A percentile compares a stretch with the other conserved stretches of the same genome.
phyloP scores from a whole-genome alignment of 2,888 invertebrate genomes.

The Harpalus rufipes region DNA sequence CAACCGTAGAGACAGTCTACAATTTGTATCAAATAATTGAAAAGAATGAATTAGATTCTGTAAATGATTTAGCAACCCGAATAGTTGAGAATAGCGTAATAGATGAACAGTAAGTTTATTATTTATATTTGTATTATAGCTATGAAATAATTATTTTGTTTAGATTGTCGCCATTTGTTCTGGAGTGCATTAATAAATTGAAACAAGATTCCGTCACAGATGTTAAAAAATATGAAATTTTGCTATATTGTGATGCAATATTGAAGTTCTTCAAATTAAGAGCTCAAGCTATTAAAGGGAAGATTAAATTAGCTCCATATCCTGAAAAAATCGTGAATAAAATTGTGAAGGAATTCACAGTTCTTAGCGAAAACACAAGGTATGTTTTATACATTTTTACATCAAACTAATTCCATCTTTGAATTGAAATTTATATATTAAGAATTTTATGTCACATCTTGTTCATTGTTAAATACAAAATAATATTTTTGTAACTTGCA shows the following conservation, averaged over 20 bases:
- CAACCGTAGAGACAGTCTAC: constrained; percentile 77
- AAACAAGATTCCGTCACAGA: constrained; percentile 64
- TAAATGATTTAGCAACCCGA: constrained; percentile 71
- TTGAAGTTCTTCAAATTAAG: constrained; percentile 72
- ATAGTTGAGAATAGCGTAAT: constrained; percentile 69
- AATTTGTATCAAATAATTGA: constrained; percentile 77
- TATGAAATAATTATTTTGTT: constrained; percentile 59
- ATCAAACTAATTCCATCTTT: too few species aligned
- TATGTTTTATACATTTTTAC: background rate
- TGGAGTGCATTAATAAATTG: constrained; percentile 69
- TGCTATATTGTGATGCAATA: constrained; percentile 74
- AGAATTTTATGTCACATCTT: too few species aligned
- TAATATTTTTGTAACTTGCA: constrained; percentile 69
- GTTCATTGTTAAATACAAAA: background rate
- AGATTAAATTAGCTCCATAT: constrained; percentile 72
- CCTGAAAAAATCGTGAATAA: constrained; percentile 72
- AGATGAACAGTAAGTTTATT: constrained; percentile 41
- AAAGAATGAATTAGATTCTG: constrained; percentile 75
- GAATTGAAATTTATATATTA: too few species aligned
- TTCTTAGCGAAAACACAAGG: constrained; percentile 69
- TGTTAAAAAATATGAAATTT: constrained; percentile 71
- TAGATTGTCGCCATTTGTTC: constrained; percentile 70
- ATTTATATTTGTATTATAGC: constrained; percentile 23
- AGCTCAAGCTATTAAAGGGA: constrained; percentile 71
- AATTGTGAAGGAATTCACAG: constrained; percentile 73